These are phyloP conservation scores for Callosobruchus maculatus DNA, from an alignment of 2,888 invertebrate species.

Conservation along the genomic window DNA sequence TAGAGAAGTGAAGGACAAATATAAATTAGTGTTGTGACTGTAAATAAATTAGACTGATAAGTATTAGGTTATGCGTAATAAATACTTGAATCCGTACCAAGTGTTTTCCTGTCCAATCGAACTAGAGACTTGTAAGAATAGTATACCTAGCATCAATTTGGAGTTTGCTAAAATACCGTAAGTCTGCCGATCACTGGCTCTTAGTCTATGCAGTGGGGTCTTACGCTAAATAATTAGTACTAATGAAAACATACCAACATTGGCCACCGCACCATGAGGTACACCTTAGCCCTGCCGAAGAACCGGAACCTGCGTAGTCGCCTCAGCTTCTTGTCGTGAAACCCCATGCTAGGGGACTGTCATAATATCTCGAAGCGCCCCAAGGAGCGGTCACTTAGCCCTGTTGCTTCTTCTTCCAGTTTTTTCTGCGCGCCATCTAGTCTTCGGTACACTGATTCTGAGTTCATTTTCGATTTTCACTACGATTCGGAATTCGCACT, in stretches of 20 bases:
- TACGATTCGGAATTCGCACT: neutral
- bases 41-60: too few relatives aligned
- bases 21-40: too few relatives aligned
- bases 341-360: conserved; percentile 40
- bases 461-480: neutral
- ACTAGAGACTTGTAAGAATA: too few relatives aligned
- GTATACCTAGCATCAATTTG: too few relatives aligned
- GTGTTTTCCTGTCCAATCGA: too few relatives aligned
- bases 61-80: too few relatives aligned
- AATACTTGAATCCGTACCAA: too few relatives aligned
- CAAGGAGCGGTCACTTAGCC: neutral
- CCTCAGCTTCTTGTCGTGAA: conserved; percentile 55
- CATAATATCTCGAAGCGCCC: neutral
- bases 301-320: conserved; percentile 56
- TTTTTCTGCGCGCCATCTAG: neutral
- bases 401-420: neutral
- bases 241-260: conserved; percentile 52
- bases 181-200: too few relatives aligned
- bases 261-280: conserved; percentile 59
- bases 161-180: too few relatives aligned
- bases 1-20: too few relatives aligned
- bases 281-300: conserved; percentile 60
- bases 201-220: too few relatives aligned
- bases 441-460: neutral
- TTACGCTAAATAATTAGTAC: too few relatives aligned